Percentiles rank a stretch among this genome's conserved stretches.
phyloP scores from a whole-genome alignment of 2,797 vertebrate species.

The Sebastes baramenuke region DNA sequence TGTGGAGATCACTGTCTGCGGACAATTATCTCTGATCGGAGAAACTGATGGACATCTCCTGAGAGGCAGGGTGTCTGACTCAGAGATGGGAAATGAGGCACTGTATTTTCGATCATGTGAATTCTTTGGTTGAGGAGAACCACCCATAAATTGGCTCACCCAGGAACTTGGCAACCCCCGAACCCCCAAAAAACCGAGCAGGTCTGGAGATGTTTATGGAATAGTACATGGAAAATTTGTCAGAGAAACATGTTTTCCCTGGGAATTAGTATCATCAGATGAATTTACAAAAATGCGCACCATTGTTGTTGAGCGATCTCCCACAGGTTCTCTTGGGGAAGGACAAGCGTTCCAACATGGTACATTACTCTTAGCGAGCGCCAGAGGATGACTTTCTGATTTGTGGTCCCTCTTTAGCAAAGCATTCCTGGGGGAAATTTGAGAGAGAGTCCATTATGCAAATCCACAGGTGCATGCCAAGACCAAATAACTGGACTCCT shows the following conservation, averaged over 20 bases:
- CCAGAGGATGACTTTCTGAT: conserved; percentile 72
- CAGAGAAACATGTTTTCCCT: conserved; percentile 59
- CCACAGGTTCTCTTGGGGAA: conserved; percentile 47
- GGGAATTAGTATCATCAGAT: conserved; percentile 62
- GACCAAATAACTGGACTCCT: conserved; percentile 71
- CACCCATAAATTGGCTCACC: conserved; percentile 58
- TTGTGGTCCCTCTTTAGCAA: conserved; percentile 74
- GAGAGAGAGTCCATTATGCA: conserved; percentile 82
- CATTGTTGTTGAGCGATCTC: conserved; percentile 47
- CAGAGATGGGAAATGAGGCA: conserved; percentile 62
- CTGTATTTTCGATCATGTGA: conserved; percentile 50
- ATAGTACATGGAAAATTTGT: conserved; percentile 53
- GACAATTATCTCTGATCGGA: conserved; percentile 63
- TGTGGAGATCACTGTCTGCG: conserved; percentile 59
- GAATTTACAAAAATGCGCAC: conserved; percentile 51
- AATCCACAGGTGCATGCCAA: conserved; percentile 82
- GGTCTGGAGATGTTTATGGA: conserved; percentile 68
- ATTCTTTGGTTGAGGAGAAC: conserved; percentile 56
- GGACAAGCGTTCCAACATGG: conserved; percentile 56
- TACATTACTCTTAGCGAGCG: conserved; percentile 54
- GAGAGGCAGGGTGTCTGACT: conserved; percentile 58
- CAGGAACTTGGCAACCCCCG: conserved; percentile 48
- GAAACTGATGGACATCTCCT: conserved; percentile 56
- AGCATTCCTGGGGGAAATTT: conserved; percentile 76
- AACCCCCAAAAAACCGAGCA: conserved; percentile 41